Conservation (phyloP, 2,888 invertebrate genomes). For the Nebria brevicollis region DNA sequence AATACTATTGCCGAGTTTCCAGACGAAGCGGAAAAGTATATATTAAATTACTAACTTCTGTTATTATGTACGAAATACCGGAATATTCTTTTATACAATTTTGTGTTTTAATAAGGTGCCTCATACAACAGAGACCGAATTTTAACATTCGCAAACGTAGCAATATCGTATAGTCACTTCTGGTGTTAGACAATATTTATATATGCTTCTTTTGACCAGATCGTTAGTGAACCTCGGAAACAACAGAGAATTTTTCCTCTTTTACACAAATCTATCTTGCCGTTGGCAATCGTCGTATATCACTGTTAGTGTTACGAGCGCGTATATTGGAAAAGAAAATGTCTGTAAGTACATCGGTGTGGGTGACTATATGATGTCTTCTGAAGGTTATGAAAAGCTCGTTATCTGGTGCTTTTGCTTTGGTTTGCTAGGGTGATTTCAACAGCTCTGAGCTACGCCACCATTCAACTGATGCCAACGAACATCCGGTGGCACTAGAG, state of each 20-base stretch:
- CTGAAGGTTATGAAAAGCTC: neutral
- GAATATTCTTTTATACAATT: neutral
- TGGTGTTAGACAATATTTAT: too few relatives aligned
- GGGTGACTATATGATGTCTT: neutral
- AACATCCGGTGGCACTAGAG: conserved; percentile 4
- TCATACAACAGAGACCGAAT: too few relatives aligned
- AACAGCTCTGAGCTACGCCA: neutral
- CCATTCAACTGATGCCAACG: conserved; percentile 6
- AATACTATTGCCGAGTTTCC: conserved; percentile 10
- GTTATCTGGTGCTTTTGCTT: neutral
- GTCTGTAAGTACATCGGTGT: neutral
- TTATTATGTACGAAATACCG: neutral
- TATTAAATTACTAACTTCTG: conserved; percentile 12
- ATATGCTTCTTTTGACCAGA: neutral
- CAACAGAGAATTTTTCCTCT: neutral
- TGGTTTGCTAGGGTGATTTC: neutral
- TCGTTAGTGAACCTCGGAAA: neutral
- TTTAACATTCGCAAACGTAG: too few relatives aligned
- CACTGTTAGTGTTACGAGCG: neutral
- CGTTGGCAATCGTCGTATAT: neutral
- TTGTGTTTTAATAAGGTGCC: neutral
- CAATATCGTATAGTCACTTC: too few relatives aligned
- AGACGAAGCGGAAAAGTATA: neutral
- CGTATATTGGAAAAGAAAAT: neutral
- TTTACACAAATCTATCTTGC: neutral